Conservation (phyloP, 2,888 invertebrate species). For the Drosophila siamana region DNA sequence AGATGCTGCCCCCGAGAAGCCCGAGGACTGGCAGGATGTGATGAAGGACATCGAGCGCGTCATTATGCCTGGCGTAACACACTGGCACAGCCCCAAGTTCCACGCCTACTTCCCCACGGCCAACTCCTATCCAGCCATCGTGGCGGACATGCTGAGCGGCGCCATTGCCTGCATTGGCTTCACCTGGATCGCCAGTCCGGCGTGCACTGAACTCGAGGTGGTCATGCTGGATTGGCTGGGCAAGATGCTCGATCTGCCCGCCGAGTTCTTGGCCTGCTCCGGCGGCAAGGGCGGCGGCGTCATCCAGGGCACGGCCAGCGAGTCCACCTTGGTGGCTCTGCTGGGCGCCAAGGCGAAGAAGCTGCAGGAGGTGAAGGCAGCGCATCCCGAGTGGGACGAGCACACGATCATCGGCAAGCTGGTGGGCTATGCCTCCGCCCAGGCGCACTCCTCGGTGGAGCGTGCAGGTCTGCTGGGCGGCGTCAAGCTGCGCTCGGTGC, state of each 20-base stretch:
- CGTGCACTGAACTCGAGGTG: conserved; percentile 97
- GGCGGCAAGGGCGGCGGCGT: conserved; percentile 96
- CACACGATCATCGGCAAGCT: conserved; percentile 91
- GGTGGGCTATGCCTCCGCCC: conserved; percentile 94
- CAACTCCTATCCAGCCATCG: conserved; percentile 96
- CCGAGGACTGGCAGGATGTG: conserved; percentile 96
- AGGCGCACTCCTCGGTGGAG: conserved; percentile 97
- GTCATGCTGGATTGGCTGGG: conserved; percentile 98
- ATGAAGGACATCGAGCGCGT: conserved; percentile 97
- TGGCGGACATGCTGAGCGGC: conserved; percentile 97
- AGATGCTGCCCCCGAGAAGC: conserved; percentile 91
- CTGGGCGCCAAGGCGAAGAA: conserved; percentile 94
- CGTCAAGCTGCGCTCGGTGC: conserved; percentile 91
- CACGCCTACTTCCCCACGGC: conserved; percentile 98
- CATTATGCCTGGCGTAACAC: conserved; percentile 99
- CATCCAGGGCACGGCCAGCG: conserved; percentile 97
- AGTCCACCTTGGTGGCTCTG: conserved; percentile 96
- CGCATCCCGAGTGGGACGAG: conserved; percentile 91
- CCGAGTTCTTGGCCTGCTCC: conserved; percentile 92
- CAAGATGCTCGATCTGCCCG: conserved; percentile 95
- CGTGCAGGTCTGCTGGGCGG: conserved; percentile 95
- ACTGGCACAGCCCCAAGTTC: conserved; percentile 98
- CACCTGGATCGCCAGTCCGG: conserved; percentile 97
- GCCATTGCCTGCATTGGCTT: conserved; percentile 98
- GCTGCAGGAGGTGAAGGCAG: conserved; percentile 88